These are phyloP conservation scores for Tauraco hartlaubi DNA, from an alignment of 2,797 vertebrate species.

Conservation along the genomic window DNA sequence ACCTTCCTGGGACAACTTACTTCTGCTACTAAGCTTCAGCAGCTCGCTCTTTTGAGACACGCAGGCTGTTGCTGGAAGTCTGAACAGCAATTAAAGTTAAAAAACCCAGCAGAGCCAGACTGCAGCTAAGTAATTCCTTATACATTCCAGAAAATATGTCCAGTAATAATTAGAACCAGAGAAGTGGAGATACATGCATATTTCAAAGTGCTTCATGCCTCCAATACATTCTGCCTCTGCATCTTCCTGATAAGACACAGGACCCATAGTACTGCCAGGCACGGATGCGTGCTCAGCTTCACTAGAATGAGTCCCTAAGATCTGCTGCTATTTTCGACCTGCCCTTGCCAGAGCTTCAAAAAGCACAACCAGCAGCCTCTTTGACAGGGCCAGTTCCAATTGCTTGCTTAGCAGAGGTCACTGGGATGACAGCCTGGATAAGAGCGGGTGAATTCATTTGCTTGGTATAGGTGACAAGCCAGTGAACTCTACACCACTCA, in stretches of 20 bases:
- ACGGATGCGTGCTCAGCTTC: neutral
- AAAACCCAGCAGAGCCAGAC: neutral
- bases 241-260: neutral
- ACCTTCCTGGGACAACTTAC: neutral
- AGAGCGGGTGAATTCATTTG: neutral
- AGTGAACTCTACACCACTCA: neutral
- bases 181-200: rapidly evolving
- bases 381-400: neutral
- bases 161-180: neutral
- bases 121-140: neutral
- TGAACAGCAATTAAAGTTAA: neutral
- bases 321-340: neutral
- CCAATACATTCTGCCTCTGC: neutral
- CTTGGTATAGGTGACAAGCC: rapidly evolving
- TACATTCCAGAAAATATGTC: neutral
- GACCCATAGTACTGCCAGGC: neutral
- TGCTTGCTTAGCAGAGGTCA: neutral
- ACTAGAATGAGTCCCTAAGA: neutral
- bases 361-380: neutral
- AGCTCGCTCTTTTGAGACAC: neutral
- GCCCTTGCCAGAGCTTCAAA: neutral
- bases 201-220: neutral
- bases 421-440: rapidly evolving
- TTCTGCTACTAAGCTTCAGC: neutral
- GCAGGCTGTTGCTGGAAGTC: neutral